Percentiles rank a stretch among this genome's conserved stretches.
Evolutionary conservation across 2,113 vertebrate species (phyloP).

Genomic region (Atractosteus spatula): DNA sequence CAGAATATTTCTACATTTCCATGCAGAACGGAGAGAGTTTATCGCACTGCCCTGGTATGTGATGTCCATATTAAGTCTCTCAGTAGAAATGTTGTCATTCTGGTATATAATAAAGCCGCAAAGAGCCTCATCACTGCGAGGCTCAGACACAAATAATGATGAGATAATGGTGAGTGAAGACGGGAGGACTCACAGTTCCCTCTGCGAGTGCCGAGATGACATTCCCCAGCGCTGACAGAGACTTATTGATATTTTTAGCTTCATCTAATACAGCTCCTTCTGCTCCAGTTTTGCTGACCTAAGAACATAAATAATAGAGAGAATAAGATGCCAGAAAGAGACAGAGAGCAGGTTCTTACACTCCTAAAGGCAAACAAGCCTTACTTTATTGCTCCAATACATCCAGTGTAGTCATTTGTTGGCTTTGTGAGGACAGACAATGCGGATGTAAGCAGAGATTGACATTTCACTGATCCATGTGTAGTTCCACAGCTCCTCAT

Average conservation of each 20-base stretch:
- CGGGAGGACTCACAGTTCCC: constrained; percentile 74
- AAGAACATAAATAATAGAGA: constrained; percentile 24
- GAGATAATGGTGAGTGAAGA: neutral
- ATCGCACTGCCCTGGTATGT: no score
- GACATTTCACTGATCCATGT: no score
- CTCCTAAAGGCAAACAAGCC: neutral
- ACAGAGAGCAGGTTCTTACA: neutral
- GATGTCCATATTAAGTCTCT: no score
- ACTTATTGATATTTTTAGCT: constrained; percentile 99
- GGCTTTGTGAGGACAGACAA: no score
- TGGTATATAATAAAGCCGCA: no score
- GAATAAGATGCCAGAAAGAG: neutral
- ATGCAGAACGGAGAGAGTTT: no score
- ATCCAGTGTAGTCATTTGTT: no score
- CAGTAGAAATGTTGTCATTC: no score
- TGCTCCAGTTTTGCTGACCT: constrained; percentile 98
- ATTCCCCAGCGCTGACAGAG: constrained; percentile 92
- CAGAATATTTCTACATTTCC: no score
- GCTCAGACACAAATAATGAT: neutral
- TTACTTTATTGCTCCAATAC: no score
- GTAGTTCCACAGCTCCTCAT: no score
- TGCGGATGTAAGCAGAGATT: no score
- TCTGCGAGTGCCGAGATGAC: constrained; percentile 95
- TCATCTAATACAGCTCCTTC: constrained; percentile 93
- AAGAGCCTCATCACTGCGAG: neutral